Percentiles rank a stretch among this genome's conserved stretches.
Evolutionary conservation across 1,140 invertebrate genomes (phyloP).

Genomic region (Mycetomoellerius zeteki): DNA sequence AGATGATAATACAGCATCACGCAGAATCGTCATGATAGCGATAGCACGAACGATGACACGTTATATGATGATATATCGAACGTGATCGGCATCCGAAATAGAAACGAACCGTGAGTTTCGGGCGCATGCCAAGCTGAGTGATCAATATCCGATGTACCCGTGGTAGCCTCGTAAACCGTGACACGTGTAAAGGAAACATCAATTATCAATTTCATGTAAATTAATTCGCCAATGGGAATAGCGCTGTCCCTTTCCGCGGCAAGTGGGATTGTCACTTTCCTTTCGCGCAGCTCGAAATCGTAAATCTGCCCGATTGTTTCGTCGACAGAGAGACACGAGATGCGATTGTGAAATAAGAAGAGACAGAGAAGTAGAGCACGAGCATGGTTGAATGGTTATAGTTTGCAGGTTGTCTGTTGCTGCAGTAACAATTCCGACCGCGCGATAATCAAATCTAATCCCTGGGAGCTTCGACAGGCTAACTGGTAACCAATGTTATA

Average conservation of each 20-base stretch:
- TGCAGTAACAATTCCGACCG: conserved; percentile 50
- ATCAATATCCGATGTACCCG: conserved; percentile 49
- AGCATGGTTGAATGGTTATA: conserved; percentile 34
- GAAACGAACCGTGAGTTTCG: conserved; percentile 40
- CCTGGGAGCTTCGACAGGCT: conserved; percentile 70
- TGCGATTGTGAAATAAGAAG: background rate
- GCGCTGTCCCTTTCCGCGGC: background rate
- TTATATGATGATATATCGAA: conserved; percentile 15
- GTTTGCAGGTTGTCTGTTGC: conserved; percentile 56
- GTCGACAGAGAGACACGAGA: background rate
- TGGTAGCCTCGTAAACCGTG: conserved; percentile 11
- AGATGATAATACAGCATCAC: background rate
- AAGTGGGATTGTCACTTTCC: background rate
- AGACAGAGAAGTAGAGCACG: background rate
- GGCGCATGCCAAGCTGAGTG: conserved; percentile 5
- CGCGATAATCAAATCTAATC: conserved; percentile 83
- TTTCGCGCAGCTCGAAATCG: conserved; percentile 31
- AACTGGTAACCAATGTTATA: conserved; percentile 79
- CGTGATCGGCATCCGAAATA: conserved; percentile 22
- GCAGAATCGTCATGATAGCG: background rate
- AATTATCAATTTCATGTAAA: conserved; percentile 41
- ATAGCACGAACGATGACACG: background rate
- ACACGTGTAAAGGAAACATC: conserved; percentile 49
- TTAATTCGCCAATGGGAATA: background rate
- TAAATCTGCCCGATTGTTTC: conserved; percentile 52